Evolutionary conservation across 2,797 vertebrate species (phyloP), one percentile per base, ranked within the genome.

Genomic region (Tokudaia muenninki): DNA sequence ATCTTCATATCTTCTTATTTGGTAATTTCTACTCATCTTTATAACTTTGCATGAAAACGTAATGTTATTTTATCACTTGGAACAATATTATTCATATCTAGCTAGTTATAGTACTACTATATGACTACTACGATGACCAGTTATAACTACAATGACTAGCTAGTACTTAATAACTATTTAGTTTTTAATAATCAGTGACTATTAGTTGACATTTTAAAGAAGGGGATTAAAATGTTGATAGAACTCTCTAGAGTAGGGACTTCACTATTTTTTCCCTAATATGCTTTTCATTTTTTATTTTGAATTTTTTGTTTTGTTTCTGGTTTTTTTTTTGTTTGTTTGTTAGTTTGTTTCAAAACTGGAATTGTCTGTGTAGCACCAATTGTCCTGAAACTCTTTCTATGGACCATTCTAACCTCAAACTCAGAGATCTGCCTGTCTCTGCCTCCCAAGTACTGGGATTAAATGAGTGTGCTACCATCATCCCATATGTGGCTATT

Each of bases 1-100:
- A 7, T 92, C 90, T 47, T 57, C 90, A 37, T 67, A 16, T 75
- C 77, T 84, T 17, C 24, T 90, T 67, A 26, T 90, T 94, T 93
- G 6, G 52, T 65, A 92, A 61, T 94, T 50, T 91, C 31, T 80
- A 65, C 72, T 90, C 3, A 44, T 90, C 86, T 81, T 94, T 31
- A 87, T 47, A 22, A 9, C 52, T 91, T 96, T 89, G 84, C 14
- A 82, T 81, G 57, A 95, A 86, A 34, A 6, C 4, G 84, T 34
- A 86, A 16, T 17, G 0, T 50, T 74, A 57, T 90, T 95, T 96
- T 21, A 92, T 11, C 44, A 87, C 17, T 87, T 67, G 63, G 14
- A 93, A 89, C 1, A 86, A 16, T 24, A 70, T 21, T 89, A 14
- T 1, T 44, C 2, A 77, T 81, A 77, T 9, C 41, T 44, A 22